Conservation (phyloP, 2,113 vertebrate species). For the Ailurus styani region DNA sequence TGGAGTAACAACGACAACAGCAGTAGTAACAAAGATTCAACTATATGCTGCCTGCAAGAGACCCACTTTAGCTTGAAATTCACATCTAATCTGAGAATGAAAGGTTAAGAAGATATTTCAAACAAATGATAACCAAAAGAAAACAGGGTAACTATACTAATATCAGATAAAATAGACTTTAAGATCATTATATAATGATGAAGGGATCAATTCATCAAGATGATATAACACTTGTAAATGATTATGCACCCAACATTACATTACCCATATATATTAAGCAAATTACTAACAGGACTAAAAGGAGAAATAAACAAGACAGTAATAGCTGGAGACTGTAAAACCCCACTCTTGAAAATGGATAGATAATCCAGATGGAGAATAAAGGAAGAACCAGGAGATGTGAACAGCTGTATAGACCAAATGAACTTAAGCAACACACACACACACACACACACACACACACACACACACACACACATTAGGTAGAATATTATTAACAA, state of each 20-base stretch:
- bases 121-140: not conserved
- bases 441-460: no score
- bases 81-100: not conserved
- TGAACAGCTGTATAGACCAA: not conserved
- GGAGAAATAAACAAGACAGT: not conserved
- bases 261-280: not conserved
- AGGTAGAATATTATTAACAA: not conserved
- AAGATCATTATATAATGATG: not conserved
- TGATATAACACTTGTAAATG: not conserved
- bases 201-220: not conserved
- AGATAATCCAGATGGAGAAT: not conserved
- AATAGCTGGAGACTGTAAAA: not conserved
- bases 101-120: not conserved
- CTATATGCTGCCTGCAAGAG: not conserved
- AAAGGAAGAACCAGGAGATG: not conserved
- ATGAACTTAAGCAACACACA: not conserved
- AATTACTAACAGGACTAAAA: not conserved
- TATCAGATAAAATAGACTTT: not conserved
- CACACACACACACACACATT: no score
- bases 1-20: not conserved
- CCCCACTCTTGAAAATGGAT: not conserved
- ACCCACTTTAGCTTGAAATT: not conserved
- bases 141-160: not conserved
- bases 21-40: not conserved
- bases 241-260: not conserved